Base-by-base conservation (phyloP, 2,113 vertebrate genomes). In the Sceloporus tristichus region DNA sequence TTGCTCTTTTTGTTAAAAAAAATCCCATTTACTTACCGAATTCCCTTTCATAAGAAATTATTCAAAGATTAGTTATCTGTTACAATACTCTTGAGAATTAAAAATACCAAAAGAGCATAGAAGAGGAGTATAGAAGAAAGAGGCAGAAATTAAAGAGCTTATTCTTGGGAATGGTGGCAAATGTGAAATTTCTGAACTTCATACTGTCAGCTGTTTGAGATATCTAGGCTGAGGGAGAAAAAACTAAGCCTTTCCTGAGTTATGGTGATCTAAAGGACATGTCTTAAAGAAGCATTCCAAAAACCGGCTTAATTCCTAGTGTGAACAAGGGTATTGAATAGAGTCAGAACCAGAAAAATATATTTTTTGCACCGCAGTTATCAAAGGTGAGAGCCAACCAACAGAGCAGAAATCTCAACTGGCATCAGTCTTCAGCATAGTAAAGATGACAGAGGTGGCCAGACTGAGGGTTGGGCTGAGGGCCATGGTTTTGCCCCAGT, bases 11-110 rank as follows among this genome's bases (percentile, higher is more conserved):
- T 38, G 9, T 23, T 25, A 23, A 59, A 84, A 27, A 84, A 84
- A 81, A 85, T 71, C 48, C 48, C 48, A 89, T 94, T 59, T 79
- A 40, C 34, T 4, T 23, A 29, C 79, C 54, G 74, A 78, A 70
- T 38, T 2, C 27, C 14, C 56, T 65, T 75, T 88, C 88, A 82
- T 79, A 82, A 88, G 48, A 34, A 76, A 70, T 84, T 93, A 87
- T 76, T 18, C 73, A 92, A 42, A 23, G 27, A 85, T 48, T 84
- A 84, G 89, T 80, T 91, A 79, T 70, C 9, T 88, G 21, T 75
- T 53, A 40, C 65, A 0, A 7, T 73, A 87, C 16, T 77, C 53
- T 3, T 56, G n/a, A 81, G 70, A 21, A 84, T 80, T 85, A 76
- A 29, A 29, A 73, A 90, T 87, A 87, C 87, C 62, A 76, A 5